Conservation (phyloP, 2,888 invertebrate genomes). For the Priocnemis perturbator region DNA sequence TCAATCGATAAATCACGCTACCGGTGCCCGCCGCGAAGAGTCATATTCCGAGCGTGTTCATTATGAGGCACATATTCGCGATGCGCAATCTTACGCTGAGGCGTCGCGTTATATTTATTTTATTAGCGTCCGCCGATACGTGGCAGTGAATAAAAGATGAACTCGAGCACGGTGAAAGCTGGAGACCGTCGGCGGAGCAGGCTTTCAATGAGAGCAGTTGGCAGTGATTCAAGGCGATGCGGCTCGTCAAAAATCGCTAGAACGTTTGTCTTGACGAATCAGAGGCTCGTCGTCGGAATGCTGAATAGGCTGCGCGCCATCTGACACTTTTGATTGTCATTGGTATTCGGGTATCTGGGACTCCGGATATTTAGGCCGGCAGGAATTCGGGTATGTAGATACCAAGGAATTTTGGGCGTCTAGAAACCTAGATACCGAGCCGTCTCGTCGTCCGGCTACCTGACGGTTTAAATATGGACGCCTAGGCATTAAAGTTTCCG, state of each 20-base stretch:
- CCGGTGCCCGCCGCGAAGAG: too few species aligned
- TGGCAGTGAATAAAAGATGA: too few species aligned
- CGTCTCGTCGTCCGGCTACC: conserved; percentile 15
- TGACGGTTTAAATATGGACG: too few species aligned
- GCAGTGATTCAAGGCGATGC: conserved; percentile 34
- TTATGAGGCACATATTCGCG: too few species aligned
- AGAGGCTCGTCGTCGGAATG: conserved; percentile 5
- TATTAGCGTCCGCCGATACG: too few species aligned
- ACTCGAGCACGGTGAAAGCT: background rate
- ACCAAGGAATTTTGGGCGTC: conserved; percentile 19
- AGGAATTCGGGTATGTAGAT: conserved; percentile 27
- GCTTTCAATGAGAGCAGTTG: conserved; percentile 8
- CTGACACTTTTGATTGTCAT: too few species aligned
- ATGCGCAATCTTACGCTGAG: too few species aligned
- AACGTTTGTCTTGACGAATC: conserved; percentile 18
- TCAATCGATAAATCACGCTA: too few species aligned
- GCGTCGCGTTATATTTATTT: background rate
- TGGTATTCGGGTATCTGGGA: too few species aligned
- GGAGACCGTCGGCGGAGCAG: too few species aligned
- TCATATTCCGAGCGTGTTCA: too few species aligned
- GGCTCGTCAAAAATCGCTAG: conserved; percentile 18
- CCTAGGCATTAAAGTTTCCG: too few species aligned
- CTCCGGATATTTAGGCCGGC: background rate
- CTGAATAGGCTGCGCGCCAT: background rate
- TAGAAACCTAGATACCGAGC: conserved; percentile 28